Evolutionary conservation across 2,113 vertebrate species (phyloP).

Genomic region (Phrynosoma blainvillii): DNA sequence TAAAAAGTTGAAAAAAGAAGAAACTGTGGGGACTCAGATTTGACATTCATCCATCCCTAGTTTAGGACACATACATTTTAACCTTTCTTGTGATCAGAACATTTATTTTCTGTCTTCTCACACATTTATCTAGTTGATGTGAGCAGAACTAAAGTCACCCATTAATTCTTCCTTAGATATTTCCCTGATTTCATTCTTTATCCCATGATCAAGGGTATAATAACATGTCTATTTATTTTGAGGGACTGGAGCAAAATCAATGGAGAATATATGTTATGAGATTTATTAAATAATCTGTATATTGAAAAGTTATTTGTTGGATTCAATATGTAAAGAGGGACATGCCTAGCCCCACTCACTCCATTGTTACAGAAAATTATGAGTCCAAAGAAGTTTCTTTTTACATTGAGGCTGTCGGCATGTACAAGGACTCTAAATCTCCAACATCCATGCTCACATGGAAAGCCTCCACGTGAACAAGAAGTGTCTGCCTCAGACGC

Average conservation of each 20-base stretch:
- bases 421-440: too few species aligned
- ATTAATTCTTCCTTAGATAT: background rate
- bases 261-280: background rate
- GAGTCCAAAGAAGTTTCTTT: too few species aligned
- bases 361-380: too few species aligned
- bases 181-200: background rate
- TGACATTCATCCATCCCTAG: background rate
- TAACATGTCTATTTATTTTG: too few species aligned
- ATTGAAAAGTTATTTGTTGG: background rate
- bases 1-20: background rate
- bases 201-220: background rate
- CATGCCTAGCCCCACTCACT: too few species aligned
- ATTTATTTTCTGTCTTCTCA: background rate
- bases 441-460: too few species aligned
- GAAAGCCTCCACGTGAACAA: too few species aligned
- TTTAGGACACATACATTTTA: background rate
- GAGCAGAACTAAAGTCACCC: background rate
- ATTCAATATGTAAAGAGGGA: too few species aligned
- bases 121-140: background rate
- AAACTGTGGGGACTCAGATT: background rate
- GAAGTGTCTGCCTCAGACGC: too few species aligned
- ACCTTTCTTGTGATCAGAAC: background rate
- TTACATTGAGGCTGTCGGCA: too few species aligned
- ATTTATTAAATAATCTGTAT: background rate
- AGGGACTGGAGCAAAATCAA: background rate